Evolutionary conservation across 2,888 invertebrate genomes (phyloP), one percentile per base, ranked within the genome.

Genomic region (Iselma pallidipennis): DNA sequence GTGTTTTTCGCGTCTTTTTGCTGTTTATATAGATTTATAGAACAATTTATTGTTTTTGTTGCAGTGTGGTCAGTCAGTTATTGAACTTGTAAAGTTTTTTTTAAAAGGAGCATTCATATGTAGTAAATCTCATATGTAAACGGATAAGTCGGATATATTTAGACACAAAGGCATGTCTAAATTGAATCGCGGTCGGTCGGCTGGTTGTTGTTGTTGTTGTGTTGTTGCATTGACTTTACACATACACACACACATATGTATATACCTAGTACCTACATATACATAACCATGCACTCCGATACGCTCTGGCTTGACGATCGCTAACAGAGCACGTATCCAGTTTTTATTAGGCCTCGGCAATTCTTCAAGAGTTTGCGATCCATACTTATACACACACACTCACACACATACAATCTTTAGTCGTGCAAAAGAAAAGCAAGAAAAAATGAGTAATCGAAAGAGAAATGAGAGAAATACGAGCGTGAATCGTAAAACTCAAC

Each of bases 131-230:
- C 37, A 49, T 55, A 60, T 61, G 64, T 55, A 64, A 64, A 64
- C 63, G 63, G 59, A 62, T 62, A 53, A 33, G 57, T 57, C 51
- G 55, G 62, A 55, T 72, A 72, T 70, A 72, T 71, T 72, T 72
- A 71, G 69, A 72, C 72, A 71, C 72, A 72, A 71, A 71, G 69
- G 72, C 70, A 72, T 70, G 72, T 71, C 68, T 69, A 68, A 68
- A 74, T 72, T 70, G 69, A 69, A 71, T 67, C 64, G 65, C 62
- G 66, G 65, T 60, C 63, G 66, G 59, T 59, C 42, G 42, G 42
- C 42, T 42, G 21, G 42, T 42, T 42, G 42, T 37, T 37, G 16
- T n/a, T n/a, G n/a, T n/a, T n/a, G n/a, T n/a, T n/a, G n/a, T n/a
- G 37, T 19, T 62, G 63, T 61, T 65, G 62, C 59, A 62, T 64